phyloP scores from a whole-genome alignment of 2,797 vertebrate genomes.

The Acomys russatus region DNA sequence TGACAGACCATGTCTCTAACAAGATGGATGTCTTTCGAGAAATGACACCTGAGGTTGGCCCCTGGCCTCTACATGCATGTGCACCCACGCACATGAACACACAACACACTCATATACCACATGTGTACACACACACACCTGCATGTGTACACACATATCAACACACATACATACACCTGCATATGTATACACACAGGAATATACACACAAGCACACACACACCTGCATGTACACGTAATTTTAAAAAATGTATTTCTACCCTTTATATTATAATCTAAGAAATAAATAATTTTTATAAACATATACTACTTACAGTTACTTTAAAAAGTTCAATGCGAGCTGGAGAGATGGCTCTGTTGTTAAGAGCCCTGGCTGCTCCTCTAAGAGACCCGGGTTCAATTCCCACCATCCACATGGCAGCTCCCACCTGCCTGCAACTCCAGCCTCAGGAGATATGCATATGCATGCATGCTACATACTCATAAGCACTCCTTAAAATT shows the following conservation, averaged over 20 bases:
- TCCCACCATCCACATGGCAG: neutral
- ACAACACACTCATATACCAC: neutral
- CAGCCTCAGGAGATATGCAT: neutral
- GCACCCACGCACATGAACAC: neutral
- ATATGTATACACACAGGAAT: neutral
- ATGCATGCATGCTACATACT: neutral
- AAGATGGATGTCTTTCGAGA: neutral
- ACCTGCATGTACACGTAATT: neutral
- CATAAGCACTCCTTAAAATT: neutral
- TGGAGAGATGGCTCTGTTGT: neutral
- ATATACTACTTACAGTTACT: conserved; percentile 7
- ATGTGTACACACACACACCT: neutral
- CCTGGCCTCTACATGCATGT: no score
- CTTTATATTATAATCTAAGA: neutral
- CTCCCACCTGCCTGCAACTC: neutral
- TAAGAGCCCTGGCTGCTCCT: neutral
- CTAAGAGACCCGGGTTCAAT: neutral
- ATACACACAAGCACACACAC: neutral
- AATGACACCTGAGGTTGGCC: neutral
- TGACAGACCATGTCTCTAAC: neutral
- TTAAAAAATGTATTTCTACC: neutral
- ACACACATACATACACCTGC: neutral
- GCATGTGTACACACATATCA: neutral
- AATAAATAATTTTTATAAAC: neutral
- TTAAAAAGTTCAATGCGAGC: neutral